Conservation (phyloP, 1,140 invertebrate genomes). For the Belonocnema kinseyi region DNA sequence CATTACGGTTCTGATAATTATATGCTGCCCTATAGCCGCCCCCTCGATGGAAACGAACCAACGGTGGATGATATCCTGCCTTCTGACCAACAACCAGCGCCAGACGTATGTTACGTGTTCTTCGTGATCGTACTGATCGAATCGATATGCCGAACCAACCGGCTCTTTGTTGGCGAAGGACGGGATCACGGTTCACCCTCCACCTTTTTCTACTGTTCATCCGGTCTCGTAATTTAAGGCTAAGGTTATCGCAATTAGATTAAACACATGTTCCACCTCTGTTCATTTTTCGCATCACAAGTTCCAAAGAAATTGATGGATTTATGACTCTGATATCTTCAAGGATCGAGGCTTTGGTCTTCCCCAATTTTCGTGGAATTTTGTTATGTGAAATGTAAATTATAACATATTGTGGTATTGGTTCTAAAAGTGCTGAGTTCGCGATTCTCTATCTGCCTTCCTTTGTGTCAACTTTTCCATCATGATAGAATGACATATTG, state of each 20-base stretch:
- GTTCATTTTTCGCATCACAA: constrained; percentile 25
- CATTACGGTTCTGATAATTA: constrained; percentile 75
- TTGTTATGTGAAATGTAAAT: too few species aligned
- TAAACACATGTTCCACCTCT: constrained; percentile 27
- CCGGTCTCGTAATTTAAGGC: constrained; percentile 54
- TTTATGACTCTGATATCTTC: background rate
- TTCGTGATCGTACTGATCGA: constrained; percentile 64
- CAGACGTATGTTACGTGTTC: constrained; percentile 57
- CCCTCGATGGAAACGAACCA: constrained; percentile 53
- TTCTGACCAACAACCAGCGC: constrained; percentile 58
- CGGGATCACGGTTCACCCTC: constrained; percentile 43
- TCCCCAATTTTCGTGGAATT: too few species aligned
- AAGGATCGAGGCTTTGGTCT: too few species aligned
- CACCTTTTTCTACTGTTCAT: constrained; percentile 31
- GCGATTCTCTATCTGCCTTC: too few species aligned
- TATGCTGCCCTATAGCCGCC: constrained; percentile 72
- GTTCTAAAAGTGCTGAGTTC: too few species aligned
- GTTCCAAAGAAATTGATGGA: constrained; percentile 24
- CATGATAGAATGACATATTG: too few species aligned
- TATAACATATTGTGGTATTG: too few species aligned
- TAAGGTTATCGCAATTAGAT: constrained; percentile 46
- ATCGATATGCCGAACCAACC: constrained; percentile 57
- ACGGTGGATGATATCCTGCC: constrained; percentile 69
- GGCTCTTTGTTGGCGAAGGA: constrained; percentile 47
- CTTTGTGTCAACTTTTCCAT: too few species aligned